Percentiles rank a stretch among this genome's conserved stretches.
phyloP scores from a whole-genome alignment of 2,888 invertebrate species.

The Antheraea assamensis region DNA sequence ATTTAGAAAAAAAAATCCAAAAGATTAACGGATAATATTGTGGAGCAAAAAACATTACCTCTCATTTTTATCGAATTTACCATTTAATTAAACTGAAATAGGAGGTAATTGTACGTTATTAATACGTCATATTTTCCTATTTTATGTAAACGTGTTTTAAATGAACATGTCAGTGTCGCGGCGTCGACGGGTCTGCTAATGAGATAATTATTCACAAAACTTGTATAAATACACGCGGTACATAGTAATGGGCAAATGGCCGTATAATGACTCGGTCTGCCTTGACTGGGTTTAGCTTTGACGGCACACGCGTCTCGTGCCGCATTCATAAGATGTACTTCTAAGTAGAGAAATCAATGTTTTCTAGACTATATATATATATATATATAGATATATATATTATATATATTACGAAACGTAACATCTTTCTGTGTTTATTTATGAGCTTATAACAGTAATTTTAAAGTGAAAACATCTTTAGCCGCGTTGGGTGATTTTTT shows the following conservation, averaged over 20 bases:
- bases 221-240: background rate
- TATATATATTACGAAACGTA: too few species aligned
- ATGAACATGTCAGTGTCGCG: background rate
- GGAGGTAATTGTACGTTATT: background rate
- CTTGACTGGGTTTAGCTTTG: conserved; percentile 3
- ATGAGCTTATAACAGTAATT: too few species aligned
- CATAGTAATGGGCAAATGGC: background rate
- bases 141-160: background rate
- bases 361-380: too few species aligned
- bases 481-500: too few species aligned
- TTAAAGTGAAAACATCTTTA: too few species aligned
- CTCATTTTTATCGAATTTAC: too few species aligned
- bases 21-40: too few species aligned
- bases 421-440: too few species aligned
- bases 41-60: too few species aligned
- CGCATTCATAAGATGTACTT: conserved; percentile 82
- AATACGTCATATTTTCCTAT: background rate
- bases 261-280: conserved; percentile 2
- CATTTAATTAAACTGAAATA: too few species aligned
- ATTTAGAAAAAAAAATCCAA: too few species aligned
- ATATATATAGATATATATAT: too few species aligned
- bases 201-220: background rate
- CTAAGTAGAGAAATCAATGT: background rate
- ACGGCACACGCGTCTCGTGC: conserved; percentile 57
- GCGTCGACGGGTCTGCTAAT: background rate